These are phyloP conservation scores for Chironomus tepperi DNA, from an alignment of 1,140 invertebrate genomes.

Conservation along the genomic window DNA sequence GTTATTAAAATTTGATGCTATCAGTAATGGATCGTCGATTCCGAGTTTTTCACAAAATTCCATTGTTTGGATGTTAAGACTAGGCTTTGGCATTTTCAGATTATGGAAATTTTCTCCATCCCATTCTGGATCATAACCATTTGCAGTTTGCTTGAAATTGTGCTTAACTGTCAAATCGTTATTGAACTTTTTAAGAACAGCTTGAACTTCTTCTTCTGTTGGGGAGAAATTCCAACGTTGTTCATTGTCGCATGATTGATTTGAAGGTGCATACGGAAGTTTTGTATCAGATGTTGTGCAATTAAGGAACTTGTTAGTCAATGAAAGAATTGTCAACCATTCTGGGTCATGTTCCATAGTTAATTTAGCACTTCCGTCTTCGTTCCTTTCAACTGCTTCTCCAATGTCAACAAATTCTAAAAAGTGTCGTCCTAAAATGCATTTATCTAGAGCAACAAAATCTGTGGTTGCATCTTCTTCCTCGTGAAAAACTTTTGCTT, in stretches of 20 bases:
- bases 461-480: constrained; percentile 54
- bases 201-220: constrained; percentile 60
- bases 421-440: constrained; percentile 79
- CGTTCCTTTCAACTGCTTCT: constrained; percentile 35
- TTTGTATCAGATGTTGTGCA: constrained; percentile 60
- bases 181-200: constrained; percentile 55
- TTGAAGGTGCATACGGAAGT: constrained; percentile 47
- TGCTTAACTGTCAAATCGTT: constrained; percentile 54
- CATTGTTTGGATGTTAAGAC: constrained; percentile 74
- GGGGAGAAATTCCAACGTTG: constrained; percentile 66
- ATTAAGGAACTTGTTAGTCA: constrained; percentile 81
- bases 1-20: constrained; percentile 35
- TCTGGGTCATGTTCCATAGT: constrained; percentile 80
- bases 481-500: constrained; percentile 70
- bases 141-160: constrained; percentile 68
- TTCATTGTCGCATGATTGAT: constrained; percentile 45
- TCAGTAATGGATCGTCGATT: constrained; percentile 62
- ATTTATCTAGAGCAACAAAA: constrained; percentile 95
- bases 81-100: constrained; percentile 35
- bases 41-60: constrained; percentile 70
- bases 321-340: constrained; percentile 81
- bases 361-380: constrained; percentile 42
- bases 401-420: constrained; percentile 60
- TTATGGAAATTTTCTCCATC: constrained; percentile 31
- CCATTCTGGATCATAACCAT: constrained; percentile 45